Evolutionary conservation across 2,113 vertebrate species (phyloP).

Genomic region (Cyprinodon brontotheroides): DNA sequence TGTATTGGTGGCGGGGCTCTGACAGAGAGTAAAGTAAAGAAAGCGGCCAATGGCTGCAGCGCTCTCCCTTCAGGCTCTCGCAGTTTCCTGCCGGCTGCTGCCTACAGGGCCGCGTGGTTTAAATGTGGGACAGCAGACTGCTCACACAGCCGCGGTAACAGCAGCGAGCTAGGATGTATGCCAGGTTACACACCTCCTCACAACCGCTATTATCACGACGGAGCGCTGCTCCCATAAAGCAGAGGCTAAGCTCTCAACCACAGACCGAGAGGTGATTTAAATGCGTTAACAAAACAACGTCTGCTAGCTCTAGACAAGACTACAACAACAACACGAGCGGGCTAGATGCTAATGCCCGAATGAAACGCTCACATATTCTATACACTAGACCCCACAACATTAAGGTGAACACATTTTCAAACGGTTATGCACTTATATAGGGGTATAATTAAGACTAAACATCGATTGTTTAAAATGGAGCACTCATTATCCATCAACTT

Average conservation of each 20-base stretch:
- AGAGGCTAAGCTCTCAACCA: fast-evolving
- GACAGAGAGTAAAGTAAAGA: slow-evolving; percentile 13
- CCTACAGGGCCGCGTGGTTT: slow-evolving; percentile 75
- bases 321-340: slow-evolving; percentile 67
- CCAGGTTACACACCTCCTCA: not conserved
- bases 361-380: not conserved
- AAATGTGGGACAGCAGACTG: slow-evolving; percentile 70
- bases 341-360: slow-evolving; percentile 45
- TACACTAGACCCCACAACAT: not conserved
- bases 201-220: fast-evolving
- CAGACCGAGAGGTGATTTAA: slow-evolving; percentile 19
- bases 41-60: slow-evolving; percentile 65
- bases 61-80: slow-evolving; percentile 48
- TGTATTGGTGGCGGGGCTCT: not conserved
- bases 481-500: slow-evolving; percentile 27
- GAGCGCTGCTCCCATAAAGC: not conserved
- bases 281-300: slow-evolving; percentile 64
- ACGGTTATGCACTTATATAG: not conserved
- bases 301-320: slow-evolving; percentile 62
- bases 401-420: too few species aligned
- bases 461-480: not conserved
- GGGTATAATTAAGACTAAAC: not conserved
- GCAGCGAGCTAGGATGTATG: slow-evolving; percentile 2
- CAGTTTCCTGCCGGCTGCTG: slow-evolving; percentile 70
- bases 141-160: slow-evolving; percentile 33